Conservation (phyloP, 2,888 invertebrate genomes). For the Brachypalpus laphriformis region DNA sequence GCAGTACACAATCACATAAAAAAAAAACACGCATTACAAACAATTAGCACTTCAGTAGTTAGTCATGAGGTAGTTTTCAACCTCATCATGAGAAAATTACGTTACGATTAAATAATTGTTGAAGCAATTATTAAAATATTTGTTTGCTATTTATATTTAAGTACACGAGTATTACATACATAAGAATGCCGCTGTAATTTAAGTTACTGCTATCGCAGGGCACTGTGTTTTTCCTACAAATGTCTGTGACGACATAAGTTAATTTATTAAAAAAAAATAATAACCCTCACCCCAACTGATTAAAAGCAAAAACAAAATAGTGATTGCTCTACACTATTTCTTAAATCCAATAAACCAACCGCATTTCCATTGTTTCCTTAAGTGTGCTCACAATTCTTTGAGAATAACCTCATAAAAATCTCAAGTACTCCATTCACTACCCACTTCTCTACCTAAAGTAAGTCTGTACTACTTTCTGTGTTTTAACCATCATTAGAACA, state of each 20-base stretch:
- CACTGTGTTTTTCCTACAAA: too few species aligned
- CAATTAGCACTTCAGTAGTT: neutral
- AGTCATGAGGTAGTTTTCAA: neutral
- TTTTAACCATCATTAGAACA: neutral
- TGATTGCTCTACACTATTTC: neutral
- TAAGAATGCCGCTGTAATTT: too few species aligned
- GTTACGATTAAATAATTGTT: neutral
- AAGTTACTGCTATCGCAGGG: too few species aligned
- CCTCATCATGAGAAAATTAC: neutral
- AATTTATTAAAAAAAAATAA: too few species aligned
- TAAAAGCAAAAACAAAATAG: neutral
- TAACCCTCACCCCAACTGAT: neutral
- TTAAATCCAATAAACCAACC: neutral
- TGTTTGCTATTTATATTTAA: too few species aligned
- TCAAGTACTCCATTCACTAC: neutral
- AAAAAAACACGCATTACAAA: neutral
- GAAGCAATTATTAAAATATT: neutral
- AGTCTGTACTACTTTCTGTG: neutral
- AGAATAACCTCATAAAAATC: neutral
- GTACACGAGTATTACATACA: too few species aligned
- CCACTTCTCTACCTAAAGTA: neutral
- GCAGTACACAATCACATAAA: too few species aligned
- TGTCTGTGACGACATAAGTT: too few species aligned
- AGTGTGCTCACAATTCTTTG: neutral
- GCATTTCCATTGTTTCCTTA: neutral